Conservation (phyloP, 2,113 vertebrate genomes). For the Oryzias woworae region DNA sequence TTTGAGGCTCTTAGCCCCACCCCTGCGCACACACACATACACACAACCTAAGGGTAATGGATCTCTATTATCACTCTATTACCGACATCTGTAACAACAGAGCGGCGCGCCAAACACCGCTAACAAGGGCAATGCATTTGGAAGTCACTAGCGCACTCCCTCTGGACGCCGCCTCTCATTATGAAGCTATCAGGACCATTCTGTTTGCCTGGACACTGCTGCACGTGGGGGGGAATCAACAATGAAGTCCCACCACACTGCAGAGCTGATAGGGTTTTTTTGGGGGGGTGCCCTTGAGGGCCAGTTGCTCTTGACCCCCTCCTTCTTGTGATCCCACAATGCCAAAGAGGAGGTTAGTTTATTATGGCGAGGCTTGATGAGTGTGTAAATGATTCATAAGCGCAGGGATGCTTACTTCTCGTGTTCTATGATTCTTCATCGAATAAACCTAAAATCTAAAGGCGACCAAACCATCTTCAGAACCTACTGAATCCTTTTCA, state of each 20-base stretch:
- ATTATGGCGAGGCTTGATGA: constrained; percentile 56
- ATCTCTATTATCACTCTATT: constrained; percentile 78
- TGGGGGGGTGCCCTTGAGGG: constrained; percentile 58
- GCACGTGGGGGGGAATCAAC: constrained; percentile 63
- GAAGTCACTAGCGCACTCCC: constrained; percentile 73
- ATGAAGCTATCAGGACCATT: constrained; percentile 72
- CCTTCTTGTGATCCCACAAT: constrained; percentile 55
- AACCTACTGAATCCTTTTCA: too few species aligned
- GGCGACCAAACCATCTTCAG: constrained; percentile 44
- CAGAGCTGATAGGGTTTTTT: constrained; percentile 39
- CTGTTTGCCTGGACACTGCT: constrained; percentile 63
- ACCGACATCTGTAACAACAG: constrained; percentile 77
- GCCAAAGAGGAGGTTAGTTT: constrained; percentile 54
- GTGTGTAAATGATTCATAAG: constrained; percentile 67
- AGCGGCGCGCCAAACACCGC: constrained; percentile 69
- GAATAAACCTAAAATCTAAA: constrained; percentile 66
- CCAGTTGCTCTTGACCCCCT: constrained; percentile 65
- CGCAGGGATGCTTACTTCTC: constrained; percentile 50
- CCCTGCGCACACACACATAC: constrained; percentile 22
- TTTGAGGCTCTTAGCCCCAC: constrained; percentile 47
- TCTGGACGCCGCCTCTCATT: constrained; percentile 70
- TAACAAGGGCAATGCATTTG: constrained; percentile 82
- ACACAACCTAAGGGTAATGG: constrained; percentile 72
- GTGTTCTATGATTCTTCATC: constrained; percentile 61
- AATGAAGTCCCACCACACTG: constrained; percentile 62